Evolutionary conservation across 2,113 vertebrate species (phyloP).

Genomic region (Osmerus eperlanus): DNA sequence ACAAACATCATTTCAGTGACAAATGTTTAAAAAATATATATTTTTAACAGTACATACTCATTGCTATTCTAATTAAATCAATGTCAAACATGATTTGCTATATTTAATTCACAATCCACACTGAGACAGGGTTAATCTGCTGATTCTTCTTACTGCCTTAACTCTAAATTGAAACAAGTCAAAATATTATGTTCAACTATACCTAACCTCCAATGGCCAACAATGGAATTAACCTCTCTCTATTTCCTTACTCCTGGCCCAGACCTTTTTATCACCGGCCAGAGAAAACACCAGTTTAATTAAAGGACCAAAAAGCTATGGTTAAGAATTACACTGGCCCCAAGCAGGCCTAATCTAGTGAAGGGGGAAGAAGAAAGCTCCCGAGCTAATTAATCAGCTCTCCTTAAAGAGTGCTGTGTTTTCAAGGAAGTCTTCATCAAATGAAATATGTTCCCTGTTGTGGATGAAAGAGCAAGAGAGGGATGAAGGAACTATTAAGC

Average conservation of each 20-base stretch:
- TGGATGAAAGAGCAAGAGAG: constrained; percentile 6
- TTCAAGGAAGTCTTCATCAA: constrained; percentile 90
- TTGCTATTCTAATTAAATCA: neutral
- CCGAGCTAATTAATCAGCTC: constrained; percentile 78
- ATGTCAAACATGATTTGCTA: neutral
- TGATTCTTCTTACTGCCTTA: constrained; percentile 24
- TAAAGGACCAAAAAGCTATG: constrained; percentile 77
- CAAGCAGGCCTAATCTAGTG: constrained; percentile 65
- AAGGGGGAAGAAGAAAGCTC: constrained; percentile 71
- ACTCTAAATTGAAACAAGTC: constrained; percentile 62
- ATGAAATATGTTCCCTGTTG: constrained; percentile 79
- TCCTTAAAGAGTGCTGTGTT: constrained; percentile 77
- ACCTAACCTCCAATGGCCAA: constrained; percentile 80
- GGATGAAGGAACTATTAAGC: constrained; percentile 62
- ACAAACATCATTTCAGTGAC: too few species aligned
- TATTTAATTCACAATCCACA: neutral
- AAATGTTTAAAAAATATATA: too few species aligned
- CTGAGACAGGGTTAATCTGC: constrained; percentile 40
- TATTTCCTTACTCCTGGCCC: constrained; percentile 68
- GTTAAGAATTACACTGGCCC: constrained; percentile 74
- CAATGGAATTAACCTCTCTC: constrained; percentile 78
- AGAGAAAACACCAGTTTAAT: constrained; percentile 83
- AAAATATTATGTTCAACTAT: constrained; percentile 81
- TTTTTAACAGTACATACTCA: too few species aligned
- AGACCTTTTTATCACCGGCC: constrained; percentile 83